Evolutionary conservation across 2,888 invertebrate species (phyloP), one percentile per base, ranked within the genome.

Genomic region (Muscina levida): DNA sequence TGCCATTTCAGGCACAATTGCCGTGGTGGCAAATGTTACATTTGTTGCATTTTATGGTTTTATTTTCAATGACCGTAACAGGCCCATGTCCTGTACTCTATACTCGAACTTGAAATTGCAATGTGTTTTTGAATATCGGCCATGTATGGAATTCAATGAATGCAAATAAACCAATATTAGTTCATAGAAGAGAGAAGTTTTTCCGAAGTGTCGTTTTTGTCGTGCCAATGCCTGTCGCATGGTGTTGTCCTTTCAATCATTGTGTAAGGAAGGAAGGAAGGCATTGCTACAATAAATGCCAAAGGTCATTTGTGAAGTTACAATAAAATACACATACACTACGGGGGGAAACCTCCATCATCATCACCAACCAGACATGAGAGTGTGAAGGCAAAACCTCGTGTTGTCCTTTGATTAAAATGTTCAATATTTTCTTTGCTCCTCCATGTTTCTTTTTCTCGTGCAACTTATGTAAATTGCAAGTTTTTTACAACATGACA

Each of bases 41-140:
- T 22, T 62, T 62, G 62, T 62, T 42, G 42, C 62, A 62, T 62
- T 62, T 62, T 62, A 62, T 62, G 62, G 62, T 62, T 42, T 42
- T 42, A 19, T 62, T 62, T 62, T 10, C 62, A 62, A 62, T 62
- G 62, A 42, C 62, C 62, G 59, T 59, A 62, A 42, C 19, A 42
- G 22, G 19, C 31, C 3, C 22, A 51, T 51, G 4, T 8, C 8
- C 4, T 31, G 8, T 31, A 31, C 31, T 22, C 24, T 5, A 53
- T 22, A 51, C 51, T 22, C 51, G 51, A 15, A 51, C 6, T 51
- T 5, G 51, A n/a, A n/a, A 19, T 10, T 44, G 15, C 19, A 15
- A 48, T 53, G 10, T 53, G 31, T 5, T 3, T 31, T 31, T 31
- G 31, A 31, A 31, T 31, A 5, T 8, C 3, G 3, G 31, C 8